These are phyloP conservation scores for Propithecus coquereli DNA, from an alignment of 2,113 vertebrate species.

Conservation along the genomic window DNA sequence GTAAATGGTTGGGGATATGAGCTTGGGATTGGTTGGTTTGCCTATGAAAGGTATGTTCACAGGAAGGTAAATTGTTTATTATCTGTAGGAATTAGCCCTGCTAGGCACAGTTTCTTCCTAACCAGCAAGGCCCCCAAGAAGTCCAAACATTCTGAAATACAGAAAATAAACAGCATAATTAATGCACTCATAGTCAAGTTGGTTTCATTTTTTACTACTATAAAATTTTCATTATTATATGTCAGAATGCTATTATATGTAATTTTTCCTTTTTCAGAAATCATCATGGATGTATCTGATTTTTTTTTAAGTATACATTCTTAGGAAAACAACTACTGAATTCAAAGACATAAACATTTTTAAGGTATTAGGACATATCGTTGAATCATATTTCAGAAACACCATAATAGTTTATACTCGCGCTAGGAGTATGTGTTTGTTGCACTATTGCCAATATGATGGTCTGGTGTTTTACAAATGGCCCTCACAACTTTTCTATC, in stretches of 20 bases:
- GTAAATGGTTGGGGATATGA: background rate
- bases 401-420: background rate
- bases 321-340: background rate
- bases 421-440: background rate
- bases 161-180: background rate
- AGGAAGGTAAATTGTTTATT: background rate
- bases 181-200: background rate
- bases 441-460: background rate
- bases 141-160: background rate
- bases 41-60: background rate
- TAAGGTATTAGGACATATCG: background rate
- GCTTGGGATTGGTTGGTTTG: background rate
- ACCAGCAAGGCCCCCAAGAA: background rate
- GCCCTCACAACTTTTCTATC: background rate
- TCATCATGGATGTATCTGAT: background rate
- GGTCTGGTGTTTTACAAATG: background rate
- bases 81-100: background rate
- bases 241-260: background rate
- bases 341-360: background rate
- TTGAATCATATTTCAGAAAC: background rate
- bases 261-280: slow-evolving; percentile 1
- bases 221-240: background rate
- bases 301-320: background rate
- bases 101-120: background rate
- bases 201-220: background rate